These are phyloP conservation scores for Rhea pennata DNA, from an alignment of 2,113 vertebrate species.

Conservation along the genomic window DNA sequence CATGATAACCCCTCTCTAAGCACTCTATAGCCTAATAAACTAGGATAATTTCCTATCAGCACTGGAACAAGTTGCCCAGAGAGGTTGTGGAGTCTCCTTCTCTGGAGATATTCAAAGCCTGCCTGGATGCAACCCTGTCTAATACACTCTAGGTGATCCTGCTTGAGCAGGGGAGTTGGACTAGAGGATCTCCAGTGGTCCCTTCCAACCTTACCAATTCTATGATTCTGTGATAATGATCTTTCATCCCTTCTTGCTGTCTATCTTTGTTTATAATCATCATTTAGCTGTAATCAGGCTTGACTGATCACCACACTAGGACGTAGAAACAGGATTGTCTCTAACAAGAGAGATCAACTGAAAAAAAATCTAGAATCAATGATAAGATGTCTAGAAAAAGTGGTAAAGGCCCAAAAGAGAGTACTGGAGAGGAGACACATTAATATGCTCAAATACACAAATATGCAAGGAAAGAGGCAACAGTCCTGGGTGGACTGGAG, in stretches of 20 bases:
- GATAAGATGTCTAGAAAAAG: not conserved
- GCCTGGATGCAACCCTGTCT: too few relatives aligned
- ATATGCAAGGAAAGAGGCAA: not conserved
- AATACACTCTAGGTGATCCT: too few relatives aligned
- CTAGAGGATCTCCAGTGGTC: too few relatives aligned
- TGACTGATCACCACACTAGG: fast-evolving
- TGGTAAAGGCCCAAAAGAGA: not conserved
- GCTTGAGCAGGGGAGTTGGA: too few relatives aligned
- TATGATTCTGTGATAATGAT: too few relatives aligned
- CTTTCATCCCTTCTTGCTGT: not conserved
- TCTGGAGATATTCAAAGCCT: too few relatives aligned
- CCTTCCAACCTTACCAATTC: too few relatives aligned
- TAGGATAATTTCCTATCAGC: not conserved
- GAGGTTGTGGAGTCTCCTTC: too few relatives aligned
- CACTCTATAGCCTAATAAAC: not conserved
- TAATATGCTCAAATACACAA: not conserved
- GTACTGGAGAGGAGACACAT: not conserved
- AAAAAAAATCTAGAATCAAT: not conserved
- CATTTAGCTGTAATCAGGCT: not conserved
- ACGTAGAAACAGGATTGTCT: fast-evolving
- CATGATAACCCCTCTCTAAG: fast-evolving
- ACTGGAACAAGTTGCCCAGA: too few relatives aligned
- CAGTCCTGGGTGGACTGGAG: not conserved
- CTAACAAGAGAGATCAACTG: not conserved
- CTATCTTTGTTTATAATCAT: not conserved